Evolutionary conservation across 1,140 invertebrate species (phyloP).

Genomic region (Pseudomyrmex gracilis): DNA sequence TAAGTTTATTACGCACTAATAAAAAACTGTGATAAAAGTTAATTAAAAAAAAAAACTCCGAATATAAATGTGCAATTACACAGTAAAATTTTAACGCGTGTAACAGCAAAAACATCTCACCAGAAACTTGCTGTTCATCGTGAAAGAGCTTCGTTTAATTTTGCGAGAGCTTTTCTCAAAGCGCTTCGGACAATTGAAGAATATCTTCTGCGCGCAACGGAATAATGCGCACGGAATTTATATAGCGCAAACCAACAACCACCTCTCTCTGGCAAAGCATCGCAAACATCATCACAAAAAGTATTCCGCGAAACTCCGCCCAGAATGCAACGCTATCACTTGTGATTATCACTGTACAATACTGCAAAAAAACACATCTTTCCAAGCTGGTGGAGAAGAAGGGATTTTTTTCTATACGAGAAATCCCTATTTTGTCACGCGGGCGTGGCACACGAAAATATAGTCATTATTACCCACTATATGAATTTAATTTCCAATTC

Average conservation of each 20-base stretch:
- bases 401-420: neutral
- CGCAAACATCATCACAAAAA: conserved; percentile 54
- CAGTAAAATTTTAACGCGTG: neutral
- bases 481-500: no score
- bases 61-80: no score
- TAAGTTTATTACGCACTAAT: neutral
- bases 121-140: conserved; percentile 67
- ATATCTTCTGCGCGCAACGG: conserved; percentile 40
- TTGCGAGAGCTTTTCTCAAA: conserved; percentile 27
- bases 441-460: no score
- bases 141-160: neutral
- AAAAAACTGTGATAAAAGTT: neutral
- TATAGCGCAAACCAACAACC: conserved; percentile 69
- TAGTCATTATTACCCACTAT: no score
- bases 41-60: no score
- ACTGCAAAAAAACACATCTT: neutral
- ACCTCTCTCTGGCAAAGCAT: conserved; percentile 61
- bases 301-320: conserved; percentile 68
- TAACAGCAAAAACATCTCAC: conserved; percentile 46
- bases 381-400: neutral
- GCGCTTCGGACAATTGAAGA: neutral
- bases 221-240: conserved; percentile 65
- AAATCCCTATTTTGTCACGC: neutral
- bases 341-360: conserved; percentile 13
- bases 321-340: conserved; percentile 32